Base-by-base conservation (phyloP, 2,113 vertebrate genomes). In the Balaeniceps rex region DNA sequence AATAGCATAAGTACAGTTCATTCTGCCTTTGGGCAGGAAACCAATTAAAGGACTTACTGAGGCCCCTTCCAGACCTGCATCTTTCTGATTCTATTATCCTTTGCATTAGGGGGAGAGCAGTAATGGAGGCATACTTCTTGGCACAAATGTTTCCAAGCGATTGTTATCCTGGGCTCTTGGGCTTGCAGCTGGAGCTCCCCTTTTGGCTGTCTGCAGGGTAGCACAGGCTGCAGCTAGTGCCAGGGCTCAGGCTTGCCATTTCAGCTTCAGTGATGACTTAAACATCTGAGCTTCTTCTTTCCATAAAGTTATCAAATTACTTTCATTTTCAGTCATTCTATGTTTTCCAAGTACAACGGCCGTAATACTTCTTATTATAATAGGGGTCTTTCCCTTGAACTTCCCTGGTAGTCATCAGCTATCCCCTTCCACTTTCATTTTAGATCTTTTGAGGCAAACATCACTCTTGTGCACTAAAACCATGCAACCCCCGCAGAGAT, bases 41-140 rank as follows among this genome's bases (percentile, higher is more conserved):
- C 75, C 90, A 90, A 85, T 95, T 93, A 93, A 83, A 96, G 90
- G 87, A 31, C 87, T 86, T 63, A 77, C 49, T 7, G 82, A 76
- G 82, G 92, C 87, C 90, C 75, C 79, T 96, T 96, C 78, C 90
- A 96, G 90, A 72, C 49, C 83, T 57, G 55, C 47, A 15, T 87
- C 88, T 57, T 95, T 87, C 86, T 91, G 88, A 91, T 89, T 95
- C 86, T 92, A 90, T 96, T 97, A 94, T 92, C 69, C 61, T 58
- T 87, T 61, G 69, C 95, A 91, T 94, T 95, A 94, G 77, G 64
- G 61, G 80, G 68, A 96, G 64, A 94, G 72, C 64, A 94, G 79
- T 88, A 95, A 95, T 91, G 94, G 79, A 95, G 60, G 83, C 80
- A 82, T 75, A 7, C 13, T 91, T 84, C 69, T 93, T 94, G 95